Percentiles rank a stretch among this genome's conserved stretches.
These are phyloP conservation scores for Philaenus spumarius DNA, from an alignment of 1,140 invertebrate species.

Conservation along the genomic window DNA sequence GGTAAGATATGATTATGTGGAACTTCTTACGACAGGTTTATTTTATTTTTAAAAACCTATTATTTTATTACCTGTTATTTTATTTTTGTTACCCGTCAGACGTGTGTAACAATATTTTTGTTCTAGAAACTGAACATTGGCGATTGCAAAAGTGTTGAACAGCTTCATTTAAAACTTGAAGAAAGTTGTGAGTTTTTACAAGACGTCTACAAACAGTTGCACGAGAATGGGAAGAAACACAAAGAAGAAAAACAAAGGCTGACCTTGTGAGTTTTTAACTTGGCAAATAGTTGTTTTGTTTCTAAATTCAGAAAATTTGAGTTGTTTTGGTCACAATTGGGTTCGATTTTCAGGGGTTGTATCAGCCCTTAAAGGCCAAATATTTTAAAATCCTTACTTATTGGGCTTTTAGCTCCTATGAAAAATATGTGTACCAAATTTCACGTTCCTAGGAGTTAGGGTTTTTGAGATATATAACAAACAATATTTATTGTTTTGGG, in stretches of 20 bases:
- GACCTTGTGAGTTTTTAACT: neutral
- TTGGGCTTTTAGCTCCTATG: too few relatives aligned
- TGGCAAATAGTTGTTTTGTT: too few relatives aligned
- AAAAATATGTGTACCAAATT: too few relatives aligned
- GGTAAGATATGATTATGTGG: neutral
- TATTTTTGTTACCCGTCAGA: neutral
- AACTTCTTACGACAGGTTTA: neutral
- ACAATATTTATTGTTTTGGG: too few relatives aligned
- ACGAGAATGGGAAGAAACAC: constrained; percentile 1
- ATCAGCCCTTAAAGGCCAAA: too few relatives aligned
- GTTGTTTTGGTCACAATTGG: too few relatives aligned
- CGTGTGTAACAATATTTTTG: neutral
- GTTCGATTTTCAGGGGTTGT: too few relatives aligned
- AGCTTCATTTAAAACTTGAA: neutral
- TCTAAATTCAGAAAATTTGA: too few relatives aligned
- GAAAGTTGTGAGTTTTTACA: constrained; percentile 6
- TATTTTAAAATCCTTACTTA: too few relatives aligned
- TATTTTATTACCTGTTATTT: neutral
- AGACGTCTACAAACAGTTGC: neutral
- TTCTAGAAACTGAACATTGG: neutral
- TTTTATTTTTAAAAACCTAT: neutral
- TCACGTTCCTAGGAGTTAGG: too few relatives aligned
- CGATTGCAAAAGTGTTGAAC: neutral
- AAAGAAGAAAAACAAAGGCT: constrained; percentile 1
- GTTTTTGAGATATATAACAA: too few relatives aligned